A percentile compares a stretch with the other conserved stretches of the same genome.
Evolutionary conservation across 2,113 vertebrate species (phyloP).

Genomic region (Oncorhynchus mykiss): DNA sequence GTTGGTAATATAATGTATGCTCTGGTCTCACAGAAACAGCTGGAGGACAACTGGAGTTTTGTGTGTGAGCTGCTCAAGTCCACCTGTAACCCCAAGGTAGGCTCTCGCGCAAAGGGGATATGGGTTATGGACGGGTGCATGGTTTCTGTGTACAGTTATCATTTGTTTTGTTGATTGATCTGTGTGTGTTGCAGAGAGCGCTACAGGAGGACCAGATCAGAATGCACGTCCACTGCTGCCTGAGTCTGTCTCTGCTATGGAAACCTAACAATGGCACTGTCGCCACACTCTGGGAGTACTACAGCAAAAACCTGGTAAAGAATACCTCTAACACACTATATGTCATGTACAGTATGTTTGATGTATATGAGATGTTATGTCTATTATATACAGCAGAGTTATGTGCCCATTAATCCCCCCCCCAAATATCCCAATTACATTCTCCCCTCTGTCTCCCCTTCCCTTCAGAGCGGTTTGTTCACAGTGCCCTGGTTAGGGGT

Average conservation of each 20-base stretch:
- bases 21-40: constrained; percentile 73
- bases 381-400: no score
- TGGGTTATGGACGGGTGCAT: neutral
- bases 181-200: constrained; percentile 45
- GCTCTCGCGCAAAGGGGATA: neutral
- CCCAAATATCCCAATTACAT: no score
- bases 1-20: neutral
- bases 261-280: constrained; percentile 78
- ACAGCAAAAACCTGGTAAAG: constrained; percentile 90
- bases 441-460: neutral
- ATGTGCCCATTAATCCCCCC: no score
- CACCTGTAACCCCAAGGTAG: constrained; percentile 83
- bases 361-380: no score
- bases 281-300: constrained; percentile 91
- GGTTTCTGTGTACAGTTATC: no score
- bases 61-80: constrained; percentile 84
- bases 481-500: constrained; percentile 90
- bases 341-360: no score
- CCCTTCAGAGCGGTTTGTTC: constrained; percentile 84
- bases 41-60: constrained; percentile 88
- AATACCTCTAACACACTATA: neutral
- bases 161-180: neutral
- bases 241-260: constrained; percentile 86
- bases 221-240: constrained; percentile 92
- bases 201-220: constrained; percentile 87